phyloP scores from a whole-genome alignment of 2,888 invertebrate genomes.

The Cheilosia vernalis region DNA sequence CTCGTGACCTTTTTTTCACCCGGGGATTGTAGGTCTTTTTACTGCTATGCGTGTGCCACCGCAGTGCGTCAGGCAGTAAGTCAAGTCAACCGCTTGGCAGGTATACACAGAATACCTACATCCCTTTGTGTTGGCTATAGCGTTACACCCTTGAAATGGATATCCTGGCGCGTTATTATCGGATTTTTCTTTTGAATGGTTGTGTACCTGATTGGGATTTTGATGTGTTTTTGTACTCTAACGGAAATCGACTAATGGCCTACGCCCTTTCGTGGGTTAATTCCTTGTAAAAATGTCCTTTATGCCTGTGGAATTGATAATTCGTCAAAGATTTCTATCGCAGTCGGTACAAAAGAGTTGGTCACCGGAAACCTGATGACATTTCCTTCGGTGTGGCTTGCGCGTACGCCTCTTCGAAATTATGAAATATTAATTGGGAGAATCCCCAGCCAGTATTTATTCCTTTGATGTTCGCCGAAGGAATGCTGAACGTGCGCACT shows the following conservation, averaged over 20 bases:
- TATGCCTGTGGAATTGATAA: slow-evolving; percentile 60
- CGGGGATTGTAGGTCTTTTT: neutral
- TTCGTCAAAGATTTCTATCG: slow-evolving; percentile 5
- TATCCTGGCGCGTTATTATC: slow-evolving; percentile 23
- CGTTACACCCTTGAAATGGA: slow-evolving; percentile 4
- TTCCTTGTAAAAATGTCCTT: slow-evolving; percentile 54
- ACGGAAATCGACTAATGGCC: slow-evolving; percentile 41
- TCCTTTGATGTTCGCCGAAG: slow-evolving; percentile 60
- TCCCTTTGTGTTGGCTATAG: neutral
- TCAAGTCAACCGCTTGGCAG: slow-evolving; percentile 7
- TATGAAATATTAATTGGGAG: slow-evolving; percentile 46
- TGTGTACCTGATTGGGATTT: slow-evolving; percentile 35
- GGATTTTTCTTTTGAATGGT: neutral
- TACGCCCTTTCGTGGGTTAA: neutral
- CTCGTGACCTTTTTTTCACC: slow-evolving; percentile 63
- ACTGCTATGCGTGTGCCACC: slow-evolving; percentile 19
- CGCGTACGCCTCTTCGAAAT: slow-evolving; percentile 11
- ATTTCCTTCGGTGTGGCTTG: slow-evolving; percentile 20
- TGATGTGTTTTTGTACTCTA: neutral
- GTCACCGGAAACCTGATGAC: slow-evolving; percentile 52
- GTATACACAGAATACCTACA: slow-evolving; percentile 21
- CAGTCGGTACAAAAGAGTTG: slow-evolving; percentile 39
- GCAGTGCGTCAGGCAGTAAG: slow-evolving; percentile 29
- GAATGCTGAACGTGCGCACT: slow-evolving; percentile 19
- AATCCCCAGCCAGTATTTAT: neutral